Conservation (phyloP, 2,797 vertebrate species). For the Malurus leucopterus region DNA sequence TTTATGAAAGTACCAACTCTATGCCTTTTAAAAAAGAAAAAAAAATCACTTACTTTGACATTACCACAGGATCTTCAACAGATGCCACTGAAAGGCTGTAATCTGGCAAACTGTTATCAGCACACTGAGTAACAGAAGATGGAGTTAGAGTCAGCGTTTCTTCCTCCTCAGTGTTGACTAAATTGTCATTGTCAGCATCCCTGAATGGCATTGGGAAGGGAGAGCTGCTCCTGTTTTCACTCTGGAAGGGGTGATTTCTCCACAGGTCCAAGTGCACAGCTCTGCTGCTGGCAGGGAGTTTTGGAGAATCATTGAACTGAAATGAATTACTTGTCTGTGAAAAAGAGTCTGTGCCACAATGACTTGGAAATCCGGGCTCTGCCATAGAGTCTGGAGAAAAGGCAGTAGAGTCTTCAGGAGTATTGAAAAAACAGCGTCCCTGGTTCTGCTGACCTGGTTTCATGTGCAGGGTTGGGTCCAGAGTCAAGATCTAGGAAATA, state of each 20-base stretch:
- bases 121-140: constrained; percentile 57
- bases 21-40: not conserved
- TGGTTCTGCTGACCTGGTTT: constrained; percentile 77
- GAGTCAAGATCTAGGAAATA: constrained; percentile 76
- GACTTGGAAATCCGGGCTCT: constrained; percentile 69
- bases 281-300: constrained; percentile 46
- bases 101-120: constrained; percentile 63
- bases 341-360: constrained; percentile 77
- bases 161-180: constrained; percentile 75
- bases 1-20: not conserved
- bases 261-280: constrained; percentile 51
- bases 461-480: constrained; percentile 79
- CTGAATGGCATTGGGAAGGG: constrained; percentile 41
- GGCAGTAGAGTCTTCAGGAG: constrained; percentile 62
- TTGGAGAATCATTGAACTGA: constrained; percentile 53
- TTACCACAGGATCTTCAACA: constrained; percentile 85
- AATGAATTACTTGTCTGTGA: constrained; percentile 78
- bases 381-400: constrained; percentile 85
- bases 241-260: constrained; percentile 53
- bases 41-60: constrained; percentile 85
- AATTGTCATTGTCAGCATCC: constrained; percentile 32
- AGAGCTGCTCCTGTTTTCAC: constrained; percentile 36
- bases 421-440: constrained; percentile 68
- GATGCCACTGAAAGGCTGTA: constrained; percentile 65
- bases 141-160: constrained; percentile 71